These are phyloP conservation scores for Meliscaeva auricollis DNA, from an alignment of 2,888 invertebrate species.

Conservation along the genomic window DNA sequence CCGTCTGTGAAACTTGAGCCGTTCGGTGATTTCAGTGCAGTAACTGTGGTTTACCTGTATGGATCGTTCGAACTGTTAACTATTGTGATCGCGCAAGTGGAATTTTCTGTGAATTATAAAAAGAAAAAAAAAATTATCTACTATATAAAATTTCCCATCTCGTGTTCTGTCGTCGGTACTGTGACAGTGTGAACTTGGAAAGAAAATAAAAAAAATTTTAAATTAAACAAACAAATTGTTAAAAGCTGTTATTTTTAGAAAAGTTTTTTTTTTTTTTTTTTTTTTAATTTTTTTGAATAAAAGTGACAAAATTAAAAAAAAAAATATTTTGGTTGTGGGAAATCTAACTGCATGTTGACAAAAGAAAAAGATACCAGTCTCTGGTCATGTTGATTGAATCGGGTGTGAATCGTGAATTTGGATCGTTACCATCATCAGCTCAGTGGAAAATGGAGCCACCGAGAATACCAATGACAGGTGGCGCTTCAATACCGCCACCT, in stretches of 20 bases:
- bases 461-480: conserved; percentile 80
- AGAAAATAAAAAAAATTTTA: not conserved
- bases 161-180: conserved; percentile 67
- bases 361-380: conserved; percentile 78
- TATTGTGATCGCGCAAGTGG: conserved; percentile 69
- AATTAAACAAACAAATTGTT: conserved; percentile 33
- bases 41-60: conserved; percentile 83
- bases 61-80: conserved; percentile 79
- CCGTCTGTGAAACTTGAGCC: conserved; percentile 81
- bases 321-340: conserved; percentile 23
- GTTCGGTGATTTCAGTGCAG: conserved; percentile 81
- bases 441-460: conserved; percentile 84
- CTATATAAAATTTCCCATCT: conserved; percentile 30
- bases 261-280: conserved; percentile 30
- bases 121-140: conserved; percentile 36
- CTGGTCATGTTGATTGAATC: conserved; percentile 86
- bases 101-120: conserved; percentile 51
- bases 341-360: conserved; percentile 74
- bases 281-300: conserved; percentile 24
- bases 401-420: conserved; percentile 84
- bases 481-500: conserved; percentile 79
- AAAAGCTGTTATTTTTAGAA: conserved; percentile 27
- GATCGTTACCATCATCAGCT: conserved; percentile 83
- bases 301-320: conserved; percentile 50
- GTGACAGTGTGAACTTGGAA: conserved; percentile 42